Base-by-base conservation (phyloP, 2,888 invertebrate genomes). In the Dynastes maya region DNA sequence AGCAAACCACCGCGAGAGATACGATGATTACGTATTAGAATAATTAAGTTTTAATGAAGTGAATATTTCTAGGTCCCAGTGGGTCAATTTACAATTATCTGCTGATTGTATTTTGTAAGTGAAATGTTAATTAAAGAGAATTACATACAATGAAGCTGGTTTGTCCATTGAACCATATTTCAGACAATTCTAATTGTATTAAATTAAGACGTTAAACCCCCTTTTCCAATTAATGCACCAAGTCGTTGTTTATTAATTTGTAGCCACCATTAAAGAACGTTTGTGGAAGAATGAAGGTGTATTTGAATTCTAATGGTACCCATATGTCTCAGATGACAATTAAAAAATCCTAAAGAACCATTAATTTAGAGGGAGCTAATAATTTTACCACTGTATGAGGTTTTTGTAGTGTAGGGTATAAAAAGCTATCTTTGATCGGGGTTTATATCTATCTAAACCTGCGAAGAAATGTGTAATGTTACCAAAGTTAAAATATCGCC, bases 11-110 rank as follows among this genome's bases (percentile, higher is more conserved):
- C 63, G 51, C 29, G 77, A 74, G 63, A 77, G 45, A 49, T 77
- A 71, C 63, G 53, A 49, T 77, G 58, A 67, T 77, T 68, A 68
- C 29, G 58, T 68, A 67, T 55, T 77, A 67, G 45, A 68, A 68
- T 61, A 77, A 77, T 77, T 53, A 77, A 68, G 29, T 40, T 49
- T 77, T 67, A 37, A 76, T 53, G 53, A 40, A 40, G 51, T 51
- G 68, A 29, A 29, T 68, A 51, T 51, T 68, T 32, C 51, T 13
- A 51, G 51, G 51, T 22, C 32, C 37, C 4, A 3, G 51, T 3
- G 13, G 40, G 49, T 51, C 68, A 11, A 27, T 68, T 53, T 53
- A 51, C 51, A 68, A 58, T 68, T 51, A 68, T 68, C 68, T 68
- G 68, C 29, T 68, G 68, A 68, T 51, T 68, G 27, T 51, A 29